These are phyloP conservation scores for Peucedramus taeniatus DNA, from an alignment of 2,113 vertebrate genomes.

Conservation along the genomic window DNA sequence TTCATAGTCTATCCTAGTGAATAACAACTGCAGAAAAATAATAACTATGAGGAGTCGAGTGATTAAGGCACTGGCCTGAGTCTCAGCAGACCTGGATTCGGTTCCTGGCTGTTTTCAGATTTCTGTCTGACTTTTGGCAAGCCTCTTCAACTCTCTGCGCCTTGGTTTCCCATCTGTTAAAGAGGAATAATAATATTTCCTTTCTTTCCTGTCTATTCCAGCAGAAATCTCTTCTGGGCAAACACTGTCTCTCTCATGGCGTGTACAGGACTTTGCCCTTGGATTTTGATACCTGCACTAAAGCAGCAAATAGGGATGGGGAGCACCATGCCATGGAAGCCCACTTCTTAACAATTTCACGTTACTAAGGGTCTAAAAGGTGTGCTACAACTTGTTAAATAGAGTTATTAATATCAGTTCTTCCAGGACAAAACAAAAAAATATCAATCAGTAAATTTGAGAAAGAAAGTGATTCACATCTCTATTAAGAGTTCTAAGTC, in stretches of 20 bases:
- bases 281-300: background rate
- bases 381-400: background rate
- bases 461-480: background rate
- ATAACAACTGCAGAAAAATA: slow-evolving; percentile 26
- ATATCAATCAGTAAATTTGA: background rate
- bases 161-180: slow-evolving; percentile 50
- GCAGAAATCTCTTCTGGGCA: background rate
- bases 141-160: background rate
- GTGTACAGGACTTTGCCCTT: background rate
- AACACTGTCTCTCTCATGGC: background rate
- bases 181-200: slow-evolving; percentile 48
- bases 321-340: background rate
- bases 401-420: background rate
- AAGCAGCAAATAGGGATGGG: background rate
- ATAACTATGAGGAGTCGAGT: background rate
- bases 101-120: slow-evolving; percentile 36
- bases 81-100: background rate
- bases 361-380: background rate
- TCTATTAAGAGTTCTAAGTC: background rate
- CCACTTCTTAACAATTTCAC: background rate
- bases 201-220: slow-evolving; percentile 12
- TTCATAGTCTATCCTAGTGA: background rate
- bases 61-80: slow-evolving; percentile 34
- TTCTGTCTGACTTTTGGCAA: slow-evolving; percentile 53
- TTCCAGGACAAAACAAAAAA: background rate